Evolutionary conservation across 2,113 vertebrate species (phyloP), one percentile per base, ranked within the genome.

Genomic region (Crocuta crocuta): DNA sequence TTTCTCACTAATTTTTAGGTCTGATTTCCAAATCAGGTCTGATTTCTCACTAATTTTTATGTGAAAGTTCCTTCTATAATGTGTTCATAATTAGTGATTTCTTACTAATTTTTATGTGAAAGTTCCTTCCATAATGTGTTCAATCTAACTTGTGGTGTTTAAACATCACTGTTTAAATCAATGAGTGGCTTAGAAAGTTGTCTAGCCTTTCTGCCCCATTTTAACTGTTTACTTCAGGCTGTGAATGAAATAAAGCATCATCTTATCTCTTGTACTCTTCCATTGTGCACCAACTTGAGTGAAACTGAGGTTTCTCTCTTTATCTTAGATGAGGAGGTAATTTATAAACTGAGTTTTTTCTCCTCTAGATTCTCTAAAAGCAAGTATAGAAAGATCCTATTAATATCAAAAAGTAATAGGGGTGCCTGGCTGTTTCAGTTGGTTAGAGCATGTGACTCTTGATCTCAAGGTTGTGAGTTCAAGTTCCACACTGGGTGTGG

Each of bases 81-180:
- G 39, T 39, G 39, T 39, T 39, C 39, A 39, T 39, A 39, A 39
- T 39, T 39, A 39, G 39, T 39, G 39, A 39, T 39, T 39, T 39
- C 39, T 39, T 39, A 39, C 13, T 86, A 92, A 68, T 91, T 88
- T 43, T 81, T 89, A 26, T 80, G 19, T 93, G n/a, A 58, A 58
- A 48, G 16, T 73, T 71, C 21, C 26, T 28, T 96, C 55, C 23
- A 71, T 91, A 87, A 39, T 88, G 26, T 68, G 35, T 93, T 96
- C 48, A 70, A 48, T 84, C 16, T 95, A 74, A 83, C 73, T 83
- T 88, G 5, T 91, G 91, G 15, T 61, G 63, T 68, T 96, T 85
- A 82, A 96, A 97, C 89, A 82, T 92, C 35, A 86, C 39, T 63
- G 11, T 3, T 71, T 89, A 71, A 85, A 31, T 66, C 17, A 92